Evolutionary conservation across 2,797 vertebrate species (phyloP).

Genomic region (Mus minutoides): DNA sequence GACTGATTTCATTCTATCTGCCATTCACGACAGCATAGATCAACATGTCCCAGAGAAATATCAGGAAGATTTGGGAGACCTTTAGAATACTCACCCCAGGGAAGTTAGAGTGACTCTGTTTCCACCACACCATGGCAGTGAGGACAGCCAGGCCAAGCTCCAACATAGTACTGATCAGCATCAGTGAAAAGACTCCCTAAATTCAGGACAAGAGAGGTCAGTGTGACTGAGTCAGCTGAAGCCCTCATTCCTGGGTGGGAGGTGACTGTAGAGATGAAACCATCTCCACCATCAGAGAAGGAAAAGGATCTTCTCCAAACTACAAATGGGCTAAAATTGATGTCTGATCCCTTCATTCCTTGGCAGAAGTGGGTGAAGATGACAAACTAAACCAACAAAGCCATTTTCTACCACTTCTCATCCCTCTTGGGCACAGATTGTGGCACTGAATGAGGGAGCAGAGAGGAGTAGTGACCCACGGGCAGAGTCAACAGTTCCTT

Average conservation of each 20-base stretch:
- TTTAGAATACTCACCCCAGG: slow-evolving; percentile 43
- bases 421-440: background rate
- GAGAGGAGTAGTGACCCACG: no score
- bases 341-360: background rate
- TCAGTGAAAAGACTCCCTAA: slow-evolving; percentile 50
- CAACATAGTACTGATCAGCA: slow-evolving; percentile 29
- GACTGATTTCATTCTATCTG: background rate
- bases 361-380: background rate
- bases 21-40: background rate
- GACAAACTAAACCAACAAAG: background rate
- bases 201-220: background rate
- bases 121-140: slow-evolving; percentile 9
- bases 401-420: background rate
- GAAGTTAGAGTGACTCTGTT: background rate
- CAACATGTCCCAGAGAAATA: background rate
- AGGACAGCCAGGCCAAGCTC: slow-evolving; percentile 43
- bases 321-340: background rate
- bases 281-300: background rate
- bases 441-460: background rate
- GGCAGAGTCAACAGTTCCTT: background rate
- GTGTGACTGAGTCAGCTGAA: fast-evolving
- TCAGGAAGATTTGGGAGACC: background rate
- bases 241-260: background rate
- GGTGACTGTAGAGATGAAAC: background rate
- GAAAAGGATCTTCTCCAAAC: background rate